These are phyloP conservation scores for Temnothorax ravouxi DNA, from an alignment of 2,888 invertebrate genomes.

Conservation along the genomic window DNA sequence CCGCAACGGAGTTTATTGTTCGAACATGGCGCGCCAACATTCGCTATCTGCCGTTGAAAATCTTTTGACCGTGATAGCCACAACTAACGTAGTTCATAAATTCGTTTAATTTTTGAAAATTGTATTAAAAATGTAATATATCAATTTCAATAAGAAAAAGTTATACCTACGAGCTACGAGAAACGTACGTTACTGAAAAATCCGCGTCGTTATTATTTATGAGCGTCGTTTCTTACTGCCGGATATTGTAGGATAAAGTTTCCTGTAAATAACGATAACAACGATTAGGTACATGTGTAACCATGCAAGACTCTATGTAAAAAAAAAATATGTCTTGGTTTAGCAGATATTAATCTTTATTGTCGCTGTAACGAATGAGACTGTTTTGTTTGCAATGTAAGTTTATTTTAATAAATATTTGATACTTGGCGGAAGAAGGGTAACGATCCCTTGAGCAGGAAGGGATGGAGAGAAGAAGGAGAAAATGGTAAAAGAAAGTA, in stretches of 20 bases:
- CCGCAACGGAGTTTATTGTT: slow-evolving; percentile 52
- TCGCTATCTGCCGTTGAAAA: slow-evolving; percentile 26
- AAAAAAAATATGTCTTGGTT: background rate
- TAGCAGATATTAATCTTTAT: background rate
- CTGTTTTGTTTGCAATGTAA: slow-evolving; percentile 7
- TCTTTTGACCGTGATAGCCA: slow-evolving; percentile 28
- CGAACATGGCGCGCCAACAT: slow-evolving; percentile 31
- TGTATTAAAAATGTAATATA: background rate
- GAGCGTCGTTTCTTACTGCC: background rate
- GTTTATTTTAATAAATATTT: slow-evolving; percentile 33
- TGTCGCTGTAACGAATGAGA: slow-evolving; percentile 21
- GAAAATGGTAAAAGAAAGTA: background rate
- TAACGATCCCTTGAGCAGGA: background rate
- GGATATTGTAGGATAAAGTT: background rate
- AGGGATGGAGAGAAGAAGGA: background rate
- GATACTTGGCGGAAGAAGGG: slow-evolving; percentile 20
- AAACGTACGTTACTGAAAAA: background rate
- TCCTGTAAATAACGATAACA: background rate
- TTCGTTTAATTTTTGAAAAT: background rate
- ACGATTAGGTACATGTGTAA: background rate
- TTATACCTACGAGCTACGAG: background rate
- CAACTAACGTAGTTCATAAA: slow-evolving; percentile 1
- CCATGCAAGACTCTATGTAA: background rate
- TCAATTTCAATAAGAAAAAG: background rate
- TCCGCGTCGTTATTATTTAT: slow-evolving; percentile 13